phyloP scores from a whole-genome alignment of 2,888 invertebrate species.

The Andrena camellia region DNA sequence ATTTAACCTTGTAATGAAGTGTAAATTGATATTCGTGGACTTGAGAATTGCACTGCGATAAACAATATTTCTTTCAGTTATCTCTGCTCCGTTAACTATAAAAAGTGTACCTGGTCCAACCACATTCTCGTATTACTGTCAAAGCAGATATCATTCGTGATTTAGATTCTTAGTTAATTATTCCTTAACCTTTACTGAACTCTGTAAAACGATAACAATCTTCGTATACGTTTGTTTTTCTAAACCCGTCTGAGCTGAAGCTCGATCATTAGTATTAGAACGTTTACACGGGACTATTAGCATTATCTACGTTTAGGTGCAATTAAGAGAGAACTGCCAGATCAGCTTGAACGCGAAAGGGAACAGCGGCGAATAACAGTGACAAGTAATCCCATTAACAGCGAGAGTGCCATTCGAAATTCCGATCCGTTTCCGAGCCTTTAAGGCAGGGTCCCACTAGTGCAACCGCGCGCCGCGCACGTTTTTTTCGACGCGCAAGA shows the following conservation, averaged over 20 bases:
- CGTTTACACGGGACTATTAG: neutral
- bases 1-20: neutral
- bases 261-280: neutral
- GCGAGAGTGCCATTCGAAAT: slow-evolving; percentile 1
- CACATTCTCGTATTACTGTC: neutral
- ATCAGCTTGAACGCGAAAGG: neutral
- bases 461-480: no score
- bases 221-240: neutral
- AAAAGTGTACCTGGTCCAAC: no score
- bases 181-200: no score
- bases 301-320: neutral
- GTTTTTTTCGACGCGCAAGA: no score
- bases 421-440: no score
- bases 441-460: no score
- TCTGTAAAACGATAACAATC: no score
- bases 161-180: neutral
- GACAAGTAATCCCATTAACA: slow-evolving; percentile 2
- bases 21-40: neutral
- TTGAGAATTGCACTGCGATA: neutral
- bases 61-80: no score
- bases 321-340: neutral
- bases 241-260: neutral
- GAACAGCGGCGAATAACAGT: neutral
- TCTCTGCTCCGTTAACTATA: no score
- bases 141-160: neutral